Evolutionary conservation across 2,797 vertebrate species (phyloP), one percentile per base, ranked within the genome.

Genomic region (Chelon auratus): DNA sequence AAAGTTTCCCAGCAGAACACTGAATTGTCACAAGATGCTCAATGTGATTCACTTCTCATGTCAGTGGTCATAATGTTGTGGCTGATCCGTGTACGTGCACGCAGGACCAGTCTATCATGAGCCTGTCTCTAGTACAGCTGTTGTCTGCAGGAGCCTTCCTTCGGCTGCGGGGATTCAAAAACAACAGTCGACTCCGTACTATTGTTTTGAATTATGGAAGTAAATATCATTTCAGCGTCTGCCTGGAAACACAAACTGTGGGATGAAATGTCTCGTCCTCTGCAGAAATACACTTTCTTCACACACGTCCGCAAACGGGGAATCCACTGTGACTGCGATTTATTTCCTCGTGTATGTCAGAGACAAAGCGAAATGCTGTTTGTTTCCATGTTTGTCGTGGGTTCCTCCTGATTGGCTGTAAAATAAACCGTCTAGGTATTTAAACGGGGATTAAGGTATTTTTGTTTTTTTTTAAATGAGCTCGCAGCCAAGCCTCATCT

Each of bases 201-300:
- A n/a, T 33, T 67, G 75, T 42, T 80, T 75, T 54, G 9, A 60
- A 60, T 59, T 13, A 40, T 42, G 15, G 36, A 15, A 55, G 54
- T 60, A 7, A 9, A 9, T 58, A 5, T 48, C 42, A 22, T 48
- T 62, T 36, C n/a, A 62, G 62, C 72, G 72, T 51, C 60, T 58
- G 63, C 42, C 40, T 17, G 14, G 18, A 54, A 62, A 51, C 33
- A 62, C 33, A 9, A 15, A 14, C 42, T 6, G 50, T 47, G 59
- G 64, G 51, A 77, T 52, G 14, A 24, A 14, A 52, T 52, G 50
- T 20, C 40, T 53, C 13, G 11, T 36, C 53, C n/a, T 15, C 58
- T 42, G 3, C 14, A 24, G 11, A 68, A 4, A 68, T 42, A 81
- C 60, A 65, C 7, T 13, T 30, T 60, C 9, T 3, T 20, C 22